Evolutionary conservation across 2,113 vertebrate genomes (phyloP), one percentile per base, ranked within the genome.

Genomic region (Neolamprologus sp.): DNA sequence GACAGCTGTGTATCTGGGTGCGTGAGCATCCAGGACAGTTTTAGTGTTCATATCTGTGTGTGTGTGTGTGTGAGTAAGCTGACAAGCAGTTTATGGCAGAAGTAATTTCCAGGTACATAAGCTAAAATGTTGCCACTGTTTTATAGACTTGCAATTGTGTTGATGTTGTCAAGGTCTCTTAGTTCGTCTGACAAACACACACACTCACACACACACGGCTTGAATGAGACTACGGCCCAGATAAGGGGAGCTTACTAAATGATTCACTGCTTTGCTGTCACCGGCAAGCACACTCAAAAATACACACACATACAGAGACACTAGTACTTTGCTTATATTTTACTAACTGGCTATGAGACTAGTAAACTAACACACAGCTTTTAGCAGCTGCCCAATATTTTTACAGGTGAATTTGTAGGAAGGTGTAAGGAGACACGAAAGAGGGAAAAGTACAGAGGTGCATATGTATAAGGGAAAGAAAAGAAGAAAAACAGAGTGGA

Each of bases 101-200:
- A 91, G 89, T 93, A 28, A 94, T 94, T 95, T 94, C 82, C 89
- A 92, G 84, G 84, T 90, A 89, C 91, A 90, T 92, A 88, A 82
- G 86, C 86, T 90, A 90, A 93, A 93, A 89, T 13, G 82, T 60
- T 83, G 88, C 82, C 12, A 55, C 87, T 42, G 73, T 88, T 93
- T 95, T 93, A 95, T 94, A 81, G 92, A 92, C 87, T 91, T 65
- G 71, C 86, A 92, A 86, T 86, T 92, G 91, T 92, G 90, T 93
- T 94, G 87, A 93, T 93, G 90, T 90, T 92, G 92, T 92, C 93
- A 94, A 92, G 92, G 92, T 93, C 90, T 88, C 84, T 89, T 89
- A 91, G 90, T 89, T 85, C 13, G 4, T 68, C 58, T 88, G 54
- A 87, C 58, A 83, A 68, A 55, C 81, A 81, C 80, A 85, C 68